Evolutionary conservation across 1,140 invertebrate genomes (phyloP).

Genomic region (Maconellicoccus hirsutus): DNA sequence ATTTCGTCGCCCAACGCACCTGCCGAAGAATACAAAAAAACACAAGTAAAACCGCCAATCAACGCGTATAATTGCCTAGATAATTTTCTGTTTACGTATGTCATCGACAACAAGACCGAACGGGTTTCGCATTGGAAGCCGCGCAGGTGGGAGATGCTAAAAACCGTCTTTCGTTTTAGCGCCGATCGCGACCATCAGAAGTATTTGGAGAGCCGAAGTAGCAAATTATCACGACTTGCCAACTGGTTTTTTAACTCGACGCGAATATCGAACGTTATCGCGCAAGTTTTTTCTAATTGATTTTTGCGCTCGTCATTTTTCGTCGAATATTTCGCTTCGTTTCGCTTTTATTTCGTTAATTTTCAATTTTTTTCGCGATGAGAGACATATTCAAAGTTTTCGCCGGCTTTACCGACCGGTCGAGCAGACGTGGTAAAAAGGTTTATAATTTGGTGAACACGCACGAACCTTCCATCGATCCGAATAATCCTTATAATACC

Average conservation of each 20-base stretch:
- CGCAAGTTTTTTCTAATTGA: no score
- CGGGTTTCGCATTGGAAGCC: not conserved
- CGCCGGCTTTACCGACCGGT: not conserved
- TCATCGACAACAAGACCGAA: not conserved
- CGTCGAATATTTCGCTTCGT: not conserved
- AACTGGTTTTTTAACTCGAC: not conserved
- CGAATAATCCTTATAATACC: not conserved
- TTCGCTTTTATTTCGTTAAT: not conserved
- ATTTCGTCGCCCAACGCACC: no score
- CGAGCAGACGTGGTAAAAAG: not conserved
- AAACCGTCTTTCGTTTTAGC: not conserved
- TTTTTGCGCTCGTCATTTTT: no score
- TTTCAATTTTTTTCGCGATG: not conserved
- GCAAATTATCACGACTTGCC: not conserved
- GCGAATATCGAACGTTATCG: not conserved
- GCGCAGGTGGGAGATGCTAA: slow-evolving; percentile 11
- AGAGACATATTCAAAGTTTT: slow-evolving; percentile 10
- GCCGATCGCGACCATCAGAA: not conserved
- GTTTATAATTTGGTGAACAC: slow-evolving; percentile 10
- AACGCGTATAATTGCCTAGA: not conserved
- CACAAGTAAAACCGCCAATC: no score
- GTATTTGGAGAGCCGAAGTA: not conserved
- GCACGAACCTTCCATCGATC: not conserved
- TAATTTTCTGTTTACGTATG: not conserved
- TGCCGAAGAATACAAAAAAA: no score